Base-by-base conservation (phyloP, 2,797 vertebrate species). In the Neomorphus geoffroyi region DNA sequence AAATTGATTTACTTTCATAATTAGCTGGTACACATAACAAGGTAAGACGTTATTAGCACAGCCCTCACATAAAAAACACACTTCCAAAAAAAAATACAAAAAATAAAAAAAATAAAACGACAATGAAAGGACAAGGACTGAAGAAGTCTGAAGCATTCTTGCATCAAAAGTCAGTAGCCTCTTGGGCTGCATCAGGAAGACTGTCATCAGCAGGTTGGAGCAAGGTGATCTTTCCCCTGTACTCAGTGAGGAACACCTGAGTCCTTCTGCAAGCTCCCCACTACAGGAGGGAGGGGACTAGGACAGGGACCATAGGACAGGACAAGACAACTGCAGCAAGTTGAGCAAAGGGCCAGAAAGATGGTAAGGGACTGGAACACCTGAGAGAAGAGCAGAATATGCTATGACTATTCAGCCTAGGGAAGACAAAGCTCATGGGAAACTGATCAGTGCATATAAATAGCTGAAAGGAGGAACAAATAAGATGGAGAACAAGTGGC, bases 371-470 rank as follows among this genome's bases (percentile, higher is more conserved):
- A 67, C 0, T 41, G n/a, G 16, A 85, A 7, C n/a, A 80, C 7
- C 41, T 2, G 0, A 41, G 32, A 57, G 6, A 32, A 12, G 35
- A 80, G 12, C 4, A 71, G 4, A 86, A 11, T 0, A 0, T 83
- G 28, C 11, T 58, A 26, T 10, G 46, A 48, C 23, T 41, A 18
- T 10, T 77, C 23, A 70, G 41, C 9, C 32, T 70, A 22, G 11
- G 86, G 39, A 70, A 80, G 14, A 60, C 27, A 70, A 80, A 51
- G 50, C 37, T 92, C 78, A 43, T 35, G 16, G 33, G 13, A 71
- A 86, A 37, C 19, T 48, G 19, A 73, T 62, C 21, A 10, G 13
- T 18, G 13, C 27, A 15, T 22, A 41, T 7, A 35, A 85, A 45
- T 11, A 75, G 17, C 12, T 46, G 16, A 60, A 72, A 45, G 7